Conservation (phyloP, 2,113 vertebrate species). For the Atrichornis clamosus region DNA sequence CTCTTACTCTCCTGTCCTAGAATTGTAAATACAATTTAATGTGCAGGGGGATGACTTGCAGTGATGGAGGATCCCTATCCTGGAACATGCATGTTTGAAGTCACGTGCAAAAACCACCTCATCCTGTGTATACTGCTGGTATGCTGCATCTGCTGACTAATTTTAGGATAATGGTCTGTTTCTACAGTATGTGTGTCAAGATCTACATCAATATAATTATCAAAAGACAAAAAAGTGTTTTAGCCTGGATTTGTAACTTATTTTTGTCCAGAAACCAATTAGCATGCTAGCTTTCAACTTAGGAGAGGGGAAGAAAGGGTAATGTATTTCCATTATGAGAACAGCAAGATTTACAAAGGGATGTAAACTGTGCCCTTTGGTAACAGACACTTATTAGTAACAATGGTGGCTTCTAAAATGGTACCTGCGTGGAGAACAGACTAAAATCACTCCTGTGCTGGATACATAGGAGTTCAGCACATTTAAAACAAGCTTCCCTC, state of each 20-base stretch:
- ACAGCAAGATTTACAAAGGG: background rate
- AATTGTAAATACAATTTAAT: accelerated
- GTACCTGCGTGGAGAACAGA: background rate
- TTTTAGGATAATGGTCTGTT: background rate
- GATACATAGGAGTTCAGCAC: background rate
- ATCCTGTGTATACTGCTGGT: accelerated
- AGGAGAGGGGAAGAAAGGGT: background rate
- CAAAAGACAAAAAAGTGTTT: background rate
- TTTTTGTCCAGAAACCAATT: background rate
- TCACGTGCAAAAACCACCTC: background rate
- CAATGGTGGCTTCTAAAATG: background rate
- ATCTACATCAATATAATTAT: background rate
- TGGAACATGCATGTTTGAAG: accelerated
- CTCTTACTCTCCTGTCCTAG: no score
- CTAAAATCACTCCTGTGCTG: background rate
- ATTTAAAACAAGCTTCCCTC: background rate
- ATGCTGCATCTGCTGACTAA: background rate
- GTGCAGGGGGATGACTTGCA: background rate
- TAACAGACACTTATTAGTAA: background rate
- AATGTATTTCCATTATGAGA: background rate
- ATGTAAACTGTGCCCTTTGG: background rate
- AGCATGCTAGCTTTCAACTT: background rate
- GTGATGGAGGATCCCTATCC: accelerated
- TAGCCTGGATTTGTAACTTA: background rate
- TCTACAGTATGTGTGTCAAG: background rate